Evolutionary conservation across 2,888 invertebrate genomes (phyloP).

Genomic region (Ophioninae sp.): DNA sequence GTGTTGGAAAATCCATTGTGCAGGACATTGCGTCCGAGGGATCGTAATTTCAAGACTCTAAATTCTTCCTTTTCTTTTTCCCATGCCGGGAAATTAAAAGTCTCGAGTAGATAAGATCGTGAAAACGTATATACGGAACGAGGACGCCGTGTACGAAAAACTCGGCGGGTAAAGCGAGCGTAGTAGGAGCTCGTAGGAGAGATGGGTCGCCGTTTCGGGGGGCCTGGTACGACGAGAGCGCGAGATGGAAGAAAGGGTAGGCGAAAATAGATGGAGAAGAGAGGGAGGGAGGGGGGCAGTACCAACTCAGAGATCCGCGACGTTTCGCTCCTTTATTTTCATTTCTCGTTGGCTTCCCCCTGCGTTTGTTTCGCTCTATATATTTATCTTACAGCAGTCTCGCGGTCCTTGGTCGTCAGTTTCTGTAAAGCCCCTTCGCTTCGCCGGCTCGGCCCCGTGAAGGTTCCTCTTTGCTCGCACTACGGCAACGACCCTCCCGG

Average conservation of each 20-base stretch:
- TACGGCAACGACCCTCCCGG: slow-evolving; percentile 38
- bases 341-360: slow-evolving; percentile 58
- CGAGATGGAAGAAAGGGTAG: slow-evolving; percentile 38
- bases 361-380: slow-evolving; percentile 73
- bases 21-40: slow-evolving; percentile 31
- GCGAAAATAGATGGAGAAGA: slow-evolving; percentile 23
- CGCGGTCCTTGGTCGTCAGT: slow-evolving; percentile 67
- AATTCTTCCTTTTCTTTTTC: slow-evolving; percentile 13
- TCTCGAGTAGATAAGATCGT: slow-evolving; percentile 61
- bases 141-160: slow-evolving; percentile 26
- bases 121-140: slow-evolving; percentile 36
- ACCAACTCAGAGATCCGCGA: slow-evolving; percentile 40
- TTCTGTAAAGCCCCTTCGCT: slow-evolving; percentile 25
- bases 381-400: slow-evolving; percentile 78
- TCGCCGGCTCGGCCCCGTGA: slow-evolving; percentile 20
- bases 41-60: slow-evolving; percentile 50
- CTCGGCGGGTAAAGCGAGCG: slow-evolving; percentile 24
- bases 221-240: slow-evolving; percentile 49
- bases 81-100: slow-evolving; percentile 52
- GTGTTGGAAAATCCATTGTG: slow-evolving; percentile 38
- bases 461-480: slow-evolving; percentile 47
- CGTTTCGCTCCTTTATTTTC: slow-evolving; percentile 62
- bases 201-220: slow-evolving; percentile 52
- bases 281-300: slow-evolving; percentile 19
- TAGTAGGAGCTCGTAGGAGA: slow-evolving; percentile 27